Evolutionary conservation across 1,140 invertebrate genomes (phyloP).

Genomic region (Nasonia vitripennis): DNA sequence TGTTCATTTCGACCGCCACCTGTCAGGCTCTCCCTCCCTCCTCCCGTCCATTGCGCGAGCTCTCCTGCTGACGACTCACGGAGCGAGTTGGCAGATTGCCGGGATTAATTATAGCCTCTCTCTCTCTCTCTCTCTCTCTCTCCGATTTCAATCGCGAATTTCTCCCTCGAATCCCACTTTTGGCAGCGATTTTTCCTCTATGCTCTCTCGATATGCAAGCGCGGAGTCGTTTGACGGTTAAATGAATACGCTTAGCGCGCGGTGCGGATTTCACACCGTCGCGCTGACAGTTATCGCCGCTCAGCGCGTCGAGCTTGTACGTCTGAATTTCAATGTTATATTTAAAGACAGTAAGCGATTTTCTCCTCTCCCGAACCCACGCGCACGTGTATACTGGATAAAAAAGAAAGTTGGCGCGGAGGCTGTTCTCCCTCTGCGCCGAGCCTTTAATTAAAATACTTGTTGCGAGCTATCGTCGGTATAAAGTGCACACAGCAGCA

Average conservation of each 20-base stretch:
- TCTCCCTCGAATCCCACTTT: neutral
- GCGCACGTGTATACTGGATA: too few relatives aligned
- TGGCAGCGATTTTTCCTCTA: neutral
- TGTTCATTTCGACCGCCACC: conserved; percentile 58
- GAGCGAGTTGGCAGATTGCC: conserved; percentile 61
- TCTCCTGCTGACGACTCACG: neutral
- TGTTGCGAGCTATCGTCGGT: too few relatives aligned
- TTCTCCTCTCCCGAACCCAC: neutral
- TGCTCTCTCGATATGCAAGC: neutral
- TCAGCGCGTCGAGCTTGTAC: neutral
- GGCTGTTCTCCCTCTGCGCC: too few relatives aligned
- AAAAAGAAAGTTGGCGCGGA: too few relatives aligned
- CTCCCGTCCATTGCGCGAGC: neutral
- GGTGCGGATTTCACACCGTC: neutral
- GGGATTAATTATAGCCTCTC: conserved; percentile 64
- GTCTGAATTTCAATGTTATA: neutral
- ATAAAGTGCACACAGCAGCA: too few relatives aligned
- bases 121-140: conserved; percentile 41
- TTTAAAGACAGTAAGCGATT: too few relatives aligned
- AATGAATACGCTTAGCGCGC: conserved; percentile 10
- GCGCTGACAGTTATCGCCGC: neutral
- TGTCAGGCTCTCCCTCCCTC: conserved; percentile 37
- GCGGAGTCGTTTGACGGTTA: conserved; percentile 5
- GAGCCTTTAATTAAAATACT: too few relatives aligned
- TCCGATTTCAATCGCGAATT: conserved; percentile 39